Base-by-base conservation (phyloP, 2,113 vertebrate genomes). In the Coregonus clupeaformis region DNA sequence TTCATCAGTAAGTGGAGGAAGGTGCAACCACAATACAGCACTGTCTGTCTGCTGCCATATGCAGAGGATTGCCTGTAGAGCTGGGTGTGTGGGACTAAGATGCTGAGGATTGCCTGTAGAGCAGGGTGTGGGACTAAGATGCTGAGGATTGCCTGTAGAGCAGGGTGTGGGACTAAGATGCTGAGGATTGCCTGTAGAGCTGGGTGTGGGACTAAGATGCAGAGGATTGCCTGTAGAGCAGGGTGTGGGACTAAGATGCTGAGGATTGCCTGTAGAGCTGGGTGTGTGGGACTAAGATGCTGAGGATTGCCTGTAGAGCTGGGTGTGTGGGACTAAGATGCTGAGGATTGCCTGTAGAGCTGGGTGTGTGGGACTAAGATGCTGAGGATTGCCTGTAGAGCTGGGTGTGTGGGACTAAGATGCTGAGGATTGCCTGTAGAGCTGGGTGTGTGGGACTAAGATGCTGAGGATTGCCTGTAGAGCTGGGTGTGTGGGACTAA, bases 1-100 rank as follows among this genome's bases (percentile, higher is more conserved):
- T 42, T 42, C 9, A 11, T 42, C 66, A 63, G 55, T 85, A 68
- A 79, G 80, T 73, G 73, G 74, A 66, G 60, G 22, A 77, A 68
- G 24, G 27, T 71, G 67, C 72, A 72, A 11, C 63, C 63, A 20
- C 52, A 71, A 57, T 32, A 52, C 11, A 42, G 27, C 7, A 70
- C 69, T 63, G 75, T 49, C 47, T 14, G 16, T 16, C 47, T 52
- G 49, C 3, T 49, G 47, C 69, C n/a, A 72, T 72, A 74, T 72
- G 30, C 16, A 7, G 1, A 20, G 2, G 57, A 2, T 60, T 60
- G n/a, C 18, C 57, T n/a, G n/a, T n/a, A 7, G 20, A 3, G n/a
- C n/a, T n/a, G 71, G 63, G 60, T 77, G 70, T 27, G n/a, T n/a
- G n/a, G n/a, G n/a, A n/a, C n/a, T n/a, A n/a, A n/a, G n/a, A 74